Conservation (phyloP, 1,140 invertebrate species). For the Neuroterus valhalla region DNA sequence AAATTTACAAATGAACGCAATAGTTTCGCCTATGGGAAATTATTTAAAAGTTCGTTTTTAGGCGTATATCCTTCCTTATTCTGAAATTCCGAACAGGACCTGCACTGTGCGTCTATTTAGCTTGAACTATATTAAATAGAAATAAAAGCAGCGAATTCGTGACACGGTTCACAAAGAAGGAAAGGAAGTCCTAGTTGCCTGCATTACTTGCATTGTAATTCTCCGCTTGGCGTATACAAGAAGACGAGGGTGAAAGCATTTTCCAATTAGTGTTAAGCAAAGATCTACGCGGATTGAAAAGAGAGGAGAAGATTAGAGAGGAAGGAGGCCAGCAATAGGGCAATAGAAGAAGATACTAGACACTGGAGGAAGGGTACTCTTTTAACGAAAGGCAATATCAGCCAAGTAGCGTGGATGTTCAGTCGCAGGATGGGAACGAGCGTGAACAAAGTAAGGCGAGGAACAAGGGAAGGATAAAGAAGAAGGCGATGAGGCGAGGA, state of each 20-base stretch:
- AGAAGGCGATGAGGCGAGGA: slow-evolving; percentile 25
- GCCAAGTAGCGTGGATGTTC: slow-evolving; percentile 39
- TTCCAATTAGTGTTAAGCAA: slow-evolving; percentile 64
- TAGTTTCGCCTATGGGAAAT: no score
- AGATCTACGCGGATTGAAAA: slow-evolving; percentile 53
- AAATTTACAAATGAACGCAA: no score
- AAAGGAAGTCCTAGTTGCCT: slow-evolving; percentile 29
- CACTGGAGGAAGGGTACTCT: slow-evolving; percentile 8
- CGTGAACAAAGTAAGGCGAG: neutral
- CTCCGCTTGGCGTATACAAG: slow-evolving; percentile 40
- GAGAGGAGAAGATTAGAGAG: slow-evolving; percentile 36
- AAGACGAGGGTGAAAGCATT: slow-evolving; percentile 55
- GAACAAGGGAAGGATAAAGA: neutral
- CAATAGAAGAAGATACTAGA: neutral
- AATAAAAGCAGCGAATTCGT: slow-evolving; percentile 6
- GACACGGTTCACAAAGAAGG: slow-evolving; percentile 13
- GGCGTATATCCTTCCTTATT: neutral
- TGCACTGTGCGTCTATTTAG: neutral
- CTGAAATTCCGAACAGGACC: neutral
- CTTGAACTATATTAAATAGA: slow-evolving; percentile 14
- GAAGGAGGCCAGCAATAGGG: slow-evolving; percentile 33
- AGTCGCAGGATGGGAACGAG: slow-evolving; percentile 31
- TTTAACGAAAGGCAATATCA: slow-evolving; percentile 58
- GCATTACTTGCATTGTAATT: slow-evolving; percentile 53
- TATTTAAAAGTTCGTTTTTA: neutral